Evolutionary conservation across 2,797 vertebrate genomes (phyloP).

Genomic region (Molothrus ater): DNA sequence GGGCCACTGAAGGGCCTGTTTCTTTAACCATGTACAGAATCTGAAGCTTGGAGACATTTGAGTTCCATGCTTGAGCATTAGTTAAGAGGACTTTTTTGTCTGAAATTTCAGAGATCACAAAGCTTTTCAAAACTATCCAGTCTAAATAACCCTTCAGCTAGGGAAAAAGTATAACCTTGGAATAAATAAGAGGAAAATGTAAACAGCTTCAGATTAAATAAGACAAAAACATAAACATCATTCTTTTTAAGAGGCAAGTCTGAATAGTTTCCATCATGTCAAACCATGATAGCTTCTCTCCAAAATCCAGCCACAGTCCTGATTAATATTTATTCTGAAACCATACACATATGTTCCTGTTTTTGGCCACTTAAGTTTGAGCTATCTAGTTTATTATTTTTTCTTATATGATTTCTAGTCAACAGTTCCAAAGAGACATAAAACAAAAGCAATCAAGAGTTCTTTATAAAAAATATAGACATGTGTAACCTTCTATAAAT

Average conservation of each 20-base stretch:
- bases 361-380: not conserved
- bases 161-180: not conserved
- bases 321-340: not conserved
- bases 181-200: not conserved
- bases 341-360: not conserved
- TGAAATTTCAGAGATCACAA: not conserved
- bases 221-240: not conserved
- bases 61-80: not conserved
- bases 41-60: not conserved
- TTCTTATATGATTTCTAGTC: slow-evolving; percentile 13
- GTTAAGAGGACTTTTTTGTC: not conserved
- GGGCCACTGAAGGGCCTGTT: not conserved
- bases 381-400: slow-evolving; percentile 8
- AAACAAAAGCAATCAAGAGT: slow-evolving; percentile 54
- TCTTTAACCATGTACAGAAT: not conserved
- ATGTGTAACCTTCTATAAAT: slow-evolving; percentile 13
- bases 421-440: slow-evolving; percentile 7
- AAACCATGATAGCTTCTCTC: not conserved
- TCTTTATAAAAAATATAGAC: slow-evolving; percentile 31
- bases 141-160: not conserved
- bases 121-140: not conserved
- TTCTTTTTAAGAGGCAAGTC: not conserved
- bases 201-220: not conserved
- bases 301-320: not conserved
- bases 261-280: not conserved